These are phyloP conservation scores for Amphiura filiformis DNA, from an alignment of 35 echinoderm and acorn worm genomes.

Conservation along the genomic window DNA sequence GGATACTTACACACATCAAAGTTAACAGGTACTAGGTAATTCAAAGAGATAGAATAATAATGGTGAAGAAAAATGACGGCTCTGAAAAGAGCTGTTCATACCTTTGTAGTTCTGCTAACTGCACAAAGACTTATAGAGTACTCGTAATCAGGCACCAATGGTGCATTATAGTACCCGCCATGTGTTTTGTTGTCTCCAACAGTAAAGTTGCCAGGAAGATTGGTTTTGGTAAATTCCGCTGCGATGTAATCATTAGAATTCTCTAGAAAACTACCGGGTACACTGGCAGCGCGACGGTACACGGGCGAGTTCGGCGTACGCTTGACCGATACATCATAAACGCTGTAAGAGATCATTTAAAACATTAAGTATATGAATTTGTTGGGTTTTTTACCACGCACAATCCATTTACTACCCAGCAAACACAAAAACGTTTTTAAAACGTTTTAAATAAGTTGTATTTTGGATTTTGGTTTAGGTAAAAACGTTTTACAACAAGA, in stretches of 20 bases:
- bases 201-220: background rate
- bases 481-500: too few species aligned
- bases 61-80: too few species aligned
- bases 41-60: too few species aligned
- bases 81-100: too few species aligned
- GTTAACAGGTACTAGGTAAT: too few species aligned
- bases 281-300: background rate
- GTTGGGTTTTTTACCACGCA: background rate
- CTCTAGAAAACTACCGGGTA: background rate
- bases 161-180: slow-evolving; percentile 24
- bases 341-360: too few species aligned
- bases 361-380: background rate
- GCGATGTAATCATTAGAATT: slow-evolving; percentile 21
- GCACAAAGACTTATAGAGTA: slow-evolving; percentile 11
- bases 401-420: background rate
- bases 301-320: background rate
- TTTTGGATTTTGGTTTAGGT: too few species aligned
- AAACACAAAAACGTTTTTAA: too few species aligned
- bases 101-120: slow-evolving; percentile 24
- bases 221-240: slow-evolving; percentile 10
- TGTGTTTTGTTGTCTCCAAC: slow-evolving; percentile 38
- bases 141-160: background rate
- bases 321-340: slow-evolving; percentile 20
- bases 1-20: too few species aligned
- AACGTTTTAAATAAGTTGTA: too few species aligned